phyloP scores from a whole-genome alignment of 2,797 vertebrate genomes.

The Danio jaintianensis region DNA sequence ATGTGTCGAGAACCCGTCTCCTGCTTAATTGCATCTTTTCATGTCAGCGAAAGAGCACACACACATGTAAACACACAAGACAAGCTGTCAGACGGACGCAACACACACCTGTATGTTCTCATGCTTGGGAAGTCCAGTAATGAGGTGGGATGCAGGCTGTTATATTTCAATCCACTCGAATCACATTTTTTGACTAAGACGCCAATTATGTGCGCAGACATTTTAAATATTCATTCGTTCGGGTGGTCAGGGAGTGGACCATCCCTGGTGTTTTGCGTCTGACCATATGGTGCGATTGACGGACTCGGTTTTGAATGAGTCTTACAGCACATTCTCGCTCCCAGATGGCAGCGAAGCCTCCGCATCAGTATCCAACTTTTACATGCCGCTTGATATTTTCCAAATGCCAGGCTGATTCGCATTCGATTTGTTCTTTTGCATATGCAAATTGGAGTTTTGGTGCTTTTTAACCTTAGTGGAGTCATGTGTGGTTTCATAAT shows the following conservation, averaged over 20 bases:
- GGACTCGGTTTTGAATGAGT: conserved; percentile 5
- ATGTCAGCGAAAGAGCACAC: conserved; percentile 46
- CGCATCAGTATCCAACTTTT: conserved; percentile 13
- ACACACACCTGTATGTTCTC: conserved; percentile 50
- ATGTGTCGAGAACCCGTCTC: conserved; percentile 47
- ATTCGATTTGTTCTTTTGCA: conserved; percentile 1
- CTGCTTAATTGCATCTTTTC: conserved; percentile 67
- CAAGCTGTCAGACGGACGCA: conserved; percentile 25
- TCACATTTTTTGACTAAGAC: conserved; percentile 16
- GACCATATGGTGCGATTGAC: conserved; percentile 45
- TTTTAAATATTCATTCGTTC: conserved; percentile 31
- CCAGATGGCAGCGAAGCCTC: conserved; percentile 20
- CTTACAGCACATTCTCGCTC: neutral
- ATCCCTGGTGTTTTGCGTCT: conserved; percentile 42
- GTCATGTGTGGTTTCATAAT: neutral
- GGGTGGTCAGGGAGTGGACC: conserved; percentile 20
- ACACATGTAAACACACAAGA: conserved; percentile 48
- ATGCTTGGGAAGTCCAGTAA: conserved; percentile 39
- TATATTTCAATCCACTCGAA: conserved; percentile 1
- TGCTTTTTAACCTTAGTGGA: neutral
- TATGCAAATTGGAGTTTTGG: neutral
- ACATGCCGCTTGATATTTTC: neutral
- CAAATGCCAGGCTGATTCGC: neutral
- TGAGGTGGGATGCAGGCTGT: conserved; percentile 17
- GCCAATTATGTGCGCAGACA: conserved; percentile 24